Percentiles rank a stretch among this genome's conserved stretches.
phyloP scores from a whole-genome alignment of 2,888 invertebrate genomes.

The Cheilosia scutellata region DNA sequence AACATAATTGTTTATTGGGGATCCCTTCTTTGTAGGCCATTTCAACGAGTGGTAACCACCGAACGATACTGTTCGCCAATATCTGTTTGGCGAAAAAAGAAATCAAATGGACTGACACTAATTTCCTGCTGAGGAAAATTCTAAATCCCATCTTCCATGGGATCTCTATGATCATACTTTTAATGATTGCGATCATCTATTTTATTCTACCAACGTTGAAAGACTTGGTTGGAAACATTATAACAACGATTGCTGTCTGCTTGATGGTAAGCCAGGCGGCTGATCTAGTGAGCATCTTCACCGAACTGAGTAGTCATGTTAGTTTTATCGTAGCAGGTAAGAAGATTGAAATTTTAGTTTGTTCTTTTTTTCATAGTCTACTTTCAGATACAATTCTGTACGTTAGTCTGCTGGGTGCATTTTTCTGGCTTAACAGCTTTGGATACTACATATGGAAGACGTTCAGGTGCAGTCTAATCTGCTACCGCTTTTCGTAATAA shows the following conservation, averaged over 20 bases:
- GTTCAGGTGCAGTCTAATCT: conserved; percentile 86
- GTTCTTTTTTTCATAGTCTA: background rate
- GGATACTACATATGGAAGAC: conserved; percentile 96
- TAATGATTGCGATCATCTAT: conserved; percentile 91
- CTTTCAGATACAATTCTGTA: conserved; percentile 90
- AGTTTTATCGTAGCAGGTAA: conserved; percentile 92
- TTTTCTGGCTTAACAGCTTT: conserved; percentile 94
- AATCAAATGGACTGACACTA: conserved; percentile 89
- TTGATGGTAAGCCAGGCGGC: conserved; percentile 91
- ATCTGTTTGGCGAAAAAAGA: conserved; percentile 90
- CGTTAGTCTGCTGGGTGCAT: conserved; percentile 90
- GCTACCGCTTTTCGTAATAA: background rate
- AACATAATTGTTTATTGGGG: background rate
- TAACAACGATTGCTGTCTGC: conserved; percentile 92
- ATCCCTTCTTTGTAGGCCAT: conserved; percentile 78
- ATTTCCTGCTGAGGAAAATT: conserved; percentile 90
- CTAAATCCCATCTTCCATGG: conserved; percentile 91
- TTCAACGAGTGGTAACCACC: conserved; percentile 82
- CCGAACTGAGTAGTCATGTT: conserved; percentile 91
- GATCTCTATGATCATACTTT: conserved; percentile 88
- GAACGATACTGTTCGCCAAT: conserved; percentile 88
- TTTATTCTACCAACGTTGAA: conserved; percentile 92
- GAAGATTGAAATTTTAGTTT: conserved; percentile 48
- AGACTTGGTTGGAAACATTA: conserved; percentile 93
- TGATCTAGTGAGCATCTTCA: conserved; percentile 91